Evolutionary conservation across 2,888 invertebrate genomes (phyloP).

Genomic region (Lutraria lutraria): DNA sequence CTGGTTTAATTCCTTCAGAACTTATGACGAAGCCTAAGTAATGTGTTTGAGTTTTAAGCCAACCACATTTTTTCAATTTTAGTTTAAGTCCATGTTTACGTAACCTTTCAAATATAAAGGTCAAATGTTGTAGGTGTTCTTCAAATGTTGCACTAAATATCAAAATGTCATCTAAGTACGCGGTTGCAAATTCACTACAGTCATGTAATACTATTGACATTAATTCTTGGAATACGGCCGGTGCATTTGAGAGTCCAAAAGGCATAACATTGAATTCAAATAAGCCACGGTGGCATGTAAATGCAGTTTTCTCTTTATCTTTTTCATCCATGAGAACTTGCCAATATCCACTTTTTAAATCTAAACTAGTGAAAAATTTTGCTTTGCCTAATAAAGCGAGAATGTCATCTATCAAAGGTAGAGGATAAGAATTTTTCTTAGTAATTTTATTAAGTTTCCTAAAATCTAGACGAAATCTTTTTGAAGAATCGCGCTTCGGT

Average conservation of each 20-base stretch:
- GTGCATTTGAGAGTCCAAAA: conserved; percentile 56
- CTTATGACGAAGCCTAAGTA: too few species aligned
- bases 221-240: conserved; percentile 52
- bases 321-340: conserved; percentile 49
- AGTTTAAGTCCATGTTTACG: conserved; percentile 30
- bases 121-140: conserved; percentile 24
- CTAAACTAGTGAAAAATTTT: conserved; percentile 47
- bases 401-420: conserved; percentile 58
- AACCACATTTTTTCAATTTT: conserved; percentile 42
- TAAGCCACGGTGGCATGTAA: conserved; percentile 52
- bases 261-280: conserved; percentile 59
- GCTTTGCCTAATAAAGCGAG: conserved; percentile 45
- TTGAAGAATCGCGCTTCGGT: conserved; percentile 57
- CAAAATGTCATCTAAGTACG: conserved; percentile 45
- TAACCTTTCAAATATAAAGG: conserved; percentile 26
- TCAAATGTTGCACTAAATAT: conserved; percentile 32
- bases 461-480: conserved; percentile 51
- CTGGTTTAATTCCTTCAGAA: conserved; percentile 28
- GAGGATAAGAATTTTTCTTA: conserved; percentile 46
- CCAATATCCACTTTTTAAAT: conserved; percentile 59
- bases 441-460: conserved; percentile 38
- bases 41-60: conserved; percentile 20
- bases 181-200: conserved; percentile 47
- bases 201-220: conserved; percentile 59
- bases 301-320: conserved; percentile 56